These are phyloP conservation scores for Amphiprion clarkii DNA, from an alignment of 2,797 vertebrate genomes.

Conservation along the genomic window DNA sequence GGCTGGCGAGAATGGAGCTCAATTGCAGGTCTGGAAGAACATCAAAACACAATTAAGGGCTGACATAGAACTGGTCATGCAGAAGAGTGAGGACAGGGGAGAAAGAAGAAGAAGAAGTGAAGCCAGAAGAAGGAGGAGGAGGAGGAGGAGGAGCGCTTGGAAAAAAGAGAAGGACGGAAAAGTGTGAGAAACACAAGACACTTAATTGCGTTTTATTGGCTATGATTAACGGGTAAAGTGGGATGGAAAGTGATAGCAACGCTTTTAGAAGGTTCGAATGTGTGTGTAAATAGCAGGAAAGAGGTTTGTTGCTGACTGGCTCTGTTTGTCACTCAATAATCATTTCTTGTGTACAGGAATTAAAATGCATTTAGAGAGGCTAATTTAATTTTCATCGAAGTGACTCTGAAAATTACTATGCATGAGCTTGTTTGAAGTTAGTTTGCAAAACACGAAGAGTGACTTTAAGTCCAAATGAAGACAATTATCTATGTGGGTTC, in stretches of 20 bases:
- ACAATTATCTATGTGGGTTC: conserved; percentile 16
- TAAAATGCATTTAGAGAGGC: conserved; percentile 48
- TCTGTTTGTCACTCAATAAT: conserved; percentile 35
- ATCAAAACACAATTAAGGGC: conserved; percentile 96
- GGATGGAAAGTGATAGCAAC: neutral
- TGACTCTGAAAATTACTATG: conserved; percentile 44
- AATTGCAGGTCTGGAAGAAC: conserved; percentile 90
- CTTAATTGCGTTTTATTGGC: conserved; percentile 40
- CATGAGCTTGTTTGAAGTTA: conserved; percentile 49
- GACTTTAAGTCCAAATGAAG: conserved; percentile 6
- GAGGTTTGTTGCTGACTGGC: conserved; percentile 11
- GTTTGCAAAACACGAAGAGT: conserved; percentile 19
- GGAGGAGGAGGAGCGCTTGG: conserved; percentile 12
- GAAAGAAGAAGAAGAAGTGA: conserved; percentile 48
- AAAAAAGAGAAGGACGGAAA: conserved; percentile 33
- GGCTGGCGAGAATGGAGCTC: conserved; percentile 91
- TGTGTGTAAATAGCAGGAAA: conserved; percentile 25
- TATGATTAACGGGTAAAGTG: conserved; percentile 29
- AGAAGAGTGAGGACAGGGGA: conserved; percentile 80
- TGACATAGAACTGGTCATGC: conserved; percentile 90
- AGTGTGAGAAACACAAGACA: conserved; percentile 25
- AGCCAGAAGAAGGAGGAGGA: conserved; percentile 34
- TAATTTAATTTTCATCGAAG: conserved; percentile 47
- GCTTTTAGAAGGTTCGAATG: conserved; percentile 3
- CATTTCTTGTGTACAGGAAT: conserved; percentile 44